Conservation (phyloP, 1,140 invertebrate genomes). For the Microplitis mediator region DNA sequence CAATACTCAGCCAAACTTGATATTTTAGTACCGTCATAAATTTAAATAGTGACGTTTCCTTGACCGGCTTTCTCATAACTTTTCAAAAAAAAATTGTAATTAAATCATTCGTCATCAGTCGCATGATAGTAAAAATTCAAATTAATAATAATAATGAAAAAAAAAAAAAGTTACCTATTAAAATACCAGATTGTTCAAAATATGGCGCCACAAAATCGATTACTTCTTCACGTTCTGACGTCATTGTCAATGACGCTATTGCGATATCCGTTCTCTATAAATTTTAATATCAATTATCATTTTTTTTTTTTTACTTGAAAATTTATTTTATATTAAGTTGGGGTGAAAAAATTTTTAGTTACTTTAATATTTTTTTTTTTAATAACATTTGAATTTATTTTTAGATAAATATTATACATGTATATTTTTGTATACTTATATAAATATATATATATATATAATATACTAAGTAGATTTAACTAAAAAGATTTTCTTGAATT, state of each 20-base stretch:
- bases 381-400: no score
- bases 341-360: no score
- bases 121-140: neutral
- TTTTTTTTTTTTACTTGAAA: no score
- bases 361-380: no score
- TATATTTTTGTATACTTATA: no score
- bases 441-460: no score
- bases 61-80: slow-evolving; percentile 84
- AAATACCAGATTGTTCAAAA: slow-evolving; percentile 87
- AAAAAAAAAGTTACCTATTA: slow-evolving; percentile 69
- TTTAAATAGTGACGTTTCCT: slow-evolving; percentile 85
- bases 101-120: no score
- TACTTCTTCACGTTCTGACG: slow-evolving; percentile 89
- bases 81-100: slow-evolving; percentile 4
- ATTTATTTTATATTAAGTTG: no score
- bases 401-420: no score
- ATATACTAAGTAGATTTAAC: neutral
- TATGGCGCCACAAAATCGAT: slow-evolving; percentile 92
- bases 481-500: neutral
- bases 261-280: slow-evolving; percentile 84
- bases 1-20: slow-evolving; percentile 89
- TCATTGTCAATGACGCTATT: slow-evolving; percentile 87
- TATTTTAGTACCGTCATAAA: slow-evolving; percentile 88
- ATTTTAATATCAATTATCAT: no score
- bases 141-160: neutral